A percentile compares a stretch with the other conserved stretches of the same genome.
Conservation (phyloP, 2,113 vertebrate species). For the Entosphenus tridentatus region DNA sequence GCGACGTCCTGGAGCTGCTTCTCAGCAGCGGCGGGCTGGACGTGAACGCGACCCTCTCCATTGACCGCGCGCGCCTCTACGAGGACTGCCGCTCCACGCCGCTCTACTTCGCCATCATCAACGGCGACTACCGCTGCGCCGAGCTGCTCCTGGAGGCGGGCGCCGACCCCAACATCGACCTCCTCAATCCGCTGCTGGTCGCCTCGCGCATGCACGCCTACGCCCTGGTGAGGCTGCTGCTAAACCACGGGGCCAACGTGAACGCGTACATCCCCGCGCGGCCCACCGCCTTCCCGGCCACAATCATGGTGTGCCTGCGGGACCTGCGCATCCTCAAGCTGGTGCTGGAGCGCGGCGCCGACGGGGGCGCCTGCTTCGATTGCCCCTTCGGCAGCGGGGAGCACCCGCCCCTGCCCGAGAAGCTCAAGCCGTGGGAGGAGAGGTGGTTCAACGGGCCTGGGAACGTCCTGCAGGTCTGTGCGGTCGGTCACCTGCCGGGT, state of each 20-base stretch:
- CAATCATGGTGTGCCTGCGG: constrained; percentile 49
- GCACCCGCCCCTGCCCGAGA: constrained; percentile 27
- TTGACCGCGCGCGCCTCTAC: constrained; percentile 38
- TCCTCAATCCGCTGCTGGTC: constrained; percentile 59
- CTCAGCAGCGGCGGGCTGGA: constrained; percentile 42
- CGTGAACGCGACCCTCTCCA: constrained; percentile 45
- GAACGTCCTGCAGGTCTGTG: constrained; percentile 11
- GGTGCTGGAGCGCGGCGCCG: constrained; percentile 53
- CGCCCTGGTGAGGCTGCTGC: constrained; percentile 32
- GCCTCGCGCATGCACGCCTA: constrained; percentile 26
- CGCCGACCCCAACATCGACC: constrained; percentile 55
- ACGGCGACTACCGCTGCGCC: constrained; percentile 41
- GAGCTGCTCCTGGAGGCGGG: constrained; percentile 44
- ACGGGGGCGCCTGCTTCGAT: constrained; percentile 45
- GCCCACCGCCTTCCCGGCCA: constrained; percentile 48
- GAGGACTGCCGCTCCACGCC: constrained; percentile 56
- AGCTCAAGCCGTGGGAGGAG: constrained; percentile 15
- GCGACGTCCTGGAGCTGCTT: constrained; percentile 39
- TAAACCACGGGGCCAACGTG: constrained; percentile 52
- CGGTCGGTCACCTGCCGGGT: background rate
- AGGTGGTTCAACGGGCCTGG: constrained; percentile 13
- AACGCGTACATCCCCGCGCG: constrained; percentile 35
- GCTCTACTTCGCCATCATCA: constrained; percentile 55
- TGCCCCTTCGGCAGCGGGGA: constrained; percentile 35
- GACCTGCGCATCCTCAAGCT: constrained; percentile 23